phyloP scores from a whole-genome alignment of 2,888 invertebrate species.

The Brassicogethes aeneus region DNA sequence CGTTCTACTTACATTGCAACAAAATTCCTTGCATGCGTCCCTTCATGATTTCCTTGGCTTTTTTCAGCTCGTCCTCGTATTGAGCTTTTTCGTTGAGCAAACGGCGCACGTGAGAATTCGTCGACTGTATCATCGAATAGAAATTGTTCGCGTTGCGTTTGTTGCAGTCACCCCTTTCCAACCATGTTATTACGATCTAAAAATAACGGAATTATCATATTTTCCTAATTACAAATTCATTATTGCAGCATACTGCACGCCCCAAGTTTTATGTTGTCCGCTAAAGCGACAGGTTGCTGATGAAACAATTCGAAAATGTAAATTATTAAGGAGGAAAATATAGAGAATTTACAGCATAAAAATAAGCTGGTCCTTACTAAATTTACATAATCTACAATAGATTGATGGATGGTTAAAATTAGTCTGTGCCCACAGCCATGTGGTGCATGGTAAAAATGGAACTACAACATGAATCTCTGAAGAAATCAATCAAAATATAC shows the following conservation, averaged over 20 bases:
- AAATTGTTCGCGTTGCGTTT: slow-evolving; percentile 86
- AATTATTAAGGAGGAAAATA: no score
- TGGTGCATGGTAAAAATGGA: no score
- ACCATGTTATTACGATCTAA: slow-evolving; percentile 78
- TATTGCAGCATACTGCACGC: not conserved
- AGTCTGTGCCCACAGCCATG: no score
- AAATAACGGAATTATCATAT: no score
- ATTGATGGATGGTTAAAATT: no score
- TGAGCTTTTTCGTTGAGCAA: slow-evolving; percentile 76
- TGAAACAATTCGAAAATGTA: not conserved
- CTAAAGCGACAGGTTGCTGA: no score
- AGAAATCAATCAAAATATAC: no score
- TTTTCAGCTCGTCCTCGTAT: slow-evolving; percentile 80
- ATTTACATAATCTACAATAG: no score
- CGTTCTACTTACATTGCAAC: slow-evolving; percentile 77
- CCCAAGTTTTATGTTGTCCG: not conserved
- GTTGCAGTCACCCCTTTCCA: slow-evolving; percentile 89
- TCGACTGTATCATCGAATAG: slow-evolving; percentile 93
- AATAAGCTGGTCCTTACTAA: no score
- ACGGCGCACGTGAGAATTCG: slow-evolving; percentile 85
- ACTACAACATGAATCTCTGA: no score
- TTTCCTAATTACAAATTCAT: no score
- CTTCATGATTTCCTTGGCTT: slow-evolving; percentile 75
- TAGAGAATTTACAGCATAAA: no score
- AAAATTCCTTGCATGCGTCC: slow-evolving; percentile 78